Evolutionary conservation across 2,888 invertebrate genomes (phyloP).

Genomic region (Scaeva pyrastri): DNA sequence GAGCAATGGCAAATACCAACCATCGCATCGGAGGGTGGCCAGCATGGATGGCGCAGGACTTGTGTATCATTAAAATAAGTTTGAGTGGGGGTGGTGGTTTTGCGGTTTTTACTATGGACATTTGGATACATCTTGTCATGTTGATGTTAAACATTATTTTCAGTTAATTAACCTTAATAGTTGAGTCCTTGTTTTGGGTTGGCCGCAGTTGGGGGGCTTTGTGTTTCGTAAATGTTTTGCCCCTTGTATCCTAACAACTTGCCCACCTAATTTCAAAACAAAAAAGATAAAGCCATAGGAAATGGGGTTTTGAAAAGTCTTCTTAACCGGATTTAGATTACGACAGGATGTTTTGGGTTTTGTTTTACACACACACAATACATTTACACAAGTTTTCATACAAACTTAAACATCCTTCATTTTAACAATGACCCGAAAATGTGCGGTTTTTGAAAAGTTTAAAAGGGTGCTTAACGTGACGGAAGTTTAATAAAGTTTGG

Average conservation of each 20-base stretch:
- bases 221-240: constrained; percentile 28
- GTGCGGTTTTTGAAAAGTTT: constrained; percentile 54
- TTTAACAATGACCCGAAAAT: constrained; percentile 51
- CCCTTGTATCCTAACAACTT: too few species aligned
- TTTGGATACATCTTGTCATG: constrained; percentile 74
- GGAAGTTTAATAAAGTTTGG: not conserved
- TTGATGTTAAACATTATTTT: constrained; percentile 76
- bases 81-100: constrained; percentile 34
- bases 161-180: constrained; percentile 75
- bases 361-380: constrained; percentile 16
- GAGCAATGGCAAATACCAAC: constrained; percentile 7
- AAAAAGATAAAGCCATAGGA: not conserved
- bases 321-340: constrained; percentile 64
- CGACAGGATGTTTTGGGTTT: constrained; percentile 46
- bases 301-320: constrained; percentile 43
- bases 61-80: constrained; percentile 12
- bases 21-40: constrained; percentile 6
- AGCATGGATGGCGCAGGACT: not conserved
- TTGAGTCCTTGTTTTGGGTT: constrained; percentile 63
- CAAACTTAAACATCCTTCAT: constrained; percentile 23
- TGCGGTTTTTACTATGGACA: constrained; percentile 69
- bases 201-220: constrained; percentile 40
- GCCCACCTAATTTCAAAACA: not conserved
- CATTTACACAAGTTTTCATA: too few species aligned
- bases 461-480: not conserved